Percentiles rank a stretch among this genome's conserved stretches.
phyloP scores from a whole-genome alignment of 2,113 vertebrate genomes.

The Grammomys dolichurus region DNA sequence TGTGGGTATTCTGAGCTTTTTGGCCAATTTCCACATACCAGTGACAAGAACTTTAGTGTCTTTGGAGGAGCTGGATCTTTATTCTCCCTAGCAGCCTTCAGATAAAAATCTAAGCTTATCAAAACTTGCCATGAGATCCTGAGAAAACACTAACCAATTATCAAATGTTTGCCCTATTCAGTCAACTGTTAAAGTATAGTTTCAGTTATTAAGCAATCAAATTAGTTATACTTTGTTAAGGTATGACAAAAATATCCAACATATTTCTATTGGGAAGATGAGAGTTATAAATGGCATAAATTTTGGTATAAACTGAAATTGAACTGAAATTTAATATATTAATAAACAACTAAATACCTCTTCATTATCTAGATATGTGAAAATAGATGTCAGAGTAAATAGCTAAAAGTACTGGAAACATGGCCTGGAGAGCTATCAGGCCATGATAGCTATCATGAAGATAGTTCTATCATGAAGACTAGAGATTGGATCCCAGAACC shows the following conservation, averaged over 20 bases:
- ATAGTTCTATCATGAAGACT: not conserved
- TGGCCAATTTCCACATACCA: too few species aligned
- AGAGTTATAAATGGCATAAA: not conserved
- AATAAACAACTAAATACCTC: constrained; percentile 13
- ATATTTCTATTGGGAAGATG: not conserved
- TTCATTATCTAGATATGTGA: not conserved
- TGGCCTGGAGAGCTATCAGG: not conserved
- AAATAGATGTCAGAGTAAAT: constrained; percentile 34
- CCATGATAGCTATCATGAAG: too few species aligned
- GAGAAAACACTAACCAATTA: not conserved
- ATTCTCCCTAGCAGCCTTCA: not conserved
- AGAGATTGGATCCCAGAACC: not conserved
- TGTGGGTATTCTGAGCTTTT: too few species aligned
- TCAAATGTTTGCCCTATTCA: not conserved
- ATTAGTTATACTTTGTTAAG: not conserved
- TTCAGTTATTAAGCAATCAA: not conserved
- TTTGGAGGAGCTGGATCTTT: not conserved
- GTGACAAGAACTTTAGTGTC: not conserved
- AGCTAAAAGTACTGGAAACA: not conserved
- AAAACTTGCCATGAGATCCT: not conserved
- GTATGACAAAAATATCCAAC: not conserved
- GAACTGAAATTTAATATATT: not conserved
- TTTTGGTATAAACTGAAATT: not conserved
- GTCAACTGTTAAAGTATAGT: not conserved
- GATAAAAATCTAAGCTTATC: not conserved